Evolutionary conservation across 2,113 vertebrate species (phyloP), one percentile per base, ranked within the genome.

Genomic region (Terrapene triunguis): DNA sequence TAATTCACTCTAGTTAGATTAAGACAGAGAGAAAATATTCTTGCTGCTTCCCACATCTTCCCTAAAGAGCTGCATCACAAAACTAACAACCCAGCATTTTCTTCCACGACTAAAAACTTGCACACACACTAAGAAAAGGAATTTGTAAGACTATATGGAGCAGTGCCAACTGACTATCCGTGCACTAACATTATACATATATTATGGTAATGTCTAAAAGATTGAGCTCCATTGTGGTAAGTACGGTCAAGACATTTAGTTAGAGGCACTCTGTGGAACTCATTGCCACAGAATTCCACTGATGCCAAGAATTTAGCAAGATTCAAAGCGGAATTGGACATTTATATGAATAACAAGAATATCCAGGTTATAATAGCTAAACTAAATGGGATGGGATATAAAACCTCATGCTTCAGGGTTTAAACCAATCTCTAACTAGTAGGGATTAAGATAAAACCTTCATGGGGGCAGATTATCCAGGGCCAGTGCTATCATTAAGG

Each of bases 361-460:
- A 85, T 6, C 42, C 0, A 0, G 47, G 5, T 94, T 90, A 91
- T 74, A 93, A 80, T 55, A 91, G 32, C n/a, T 89, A 79, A 94
- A 95, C 92, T 93, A 96, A 92, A 91, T 83, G 85, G 93, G 50
- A 81, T 35, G 0, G 0, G 84, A 82, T n/a, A 94, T 53, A 93
- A 93, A 95, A 87, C 72, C 78, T 93, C 44, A 89, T 92, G 78
- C 24, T 94, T 96, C 65, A n/a, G 59, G 53, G 80, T 94, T 96
- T 94, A 95, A 85, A 92, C 88, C 85, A 94, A 69, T 79, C 81
- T 94, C 55, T 97, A 96, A 97, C 92, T 96, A 97, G 90, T 92
- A 91, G 92, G 83, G 88, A 96, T 97, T 97, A 89, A 82, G 91
- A 24, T 54, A 57, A 90, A 79, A 88, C 79, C 93, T 95, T 97